Evolutionary conservation across 2,888 invertebrate species (phyloP).

Genomic region (Aporophyla lueneburgensis): DNA sequence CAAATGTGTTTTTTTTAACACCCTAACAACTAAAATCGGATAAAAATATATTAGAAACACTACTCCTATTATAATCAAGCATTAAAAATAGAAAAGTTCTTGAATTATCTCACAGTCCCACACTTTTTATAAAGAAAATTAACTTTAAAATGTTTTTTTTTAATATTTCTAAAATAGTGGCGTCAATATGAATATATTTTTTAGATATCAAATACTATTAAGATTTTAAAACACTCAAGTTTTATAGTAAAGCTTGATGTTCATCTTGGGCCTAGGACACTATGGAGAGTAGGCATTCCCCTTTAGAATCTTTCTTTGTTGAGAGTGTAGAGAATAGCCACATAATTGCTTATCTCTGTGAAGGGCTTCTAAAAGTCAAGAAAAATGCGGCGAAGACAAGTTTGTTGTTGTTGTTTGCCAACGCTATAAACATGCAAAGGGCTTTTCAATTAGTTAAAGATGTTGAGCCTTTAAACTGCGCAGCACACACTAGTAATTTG

Average conservation of each 20-base stretch:
- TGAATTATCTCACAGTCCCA: background rate
- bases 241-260: background rate
- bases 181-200: background rate
- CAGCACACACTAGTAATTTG: too few relatives aligned
- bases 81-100: background rate
- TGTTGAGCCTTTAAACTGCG: too few relatives aligned
- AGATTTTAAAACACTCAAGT: background rate
- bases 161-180: slow-evolving; percentile 2
- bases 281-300: background rate
- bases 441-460: too few relatives aligned
- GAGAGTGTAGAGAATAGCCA: too few relatives aligned
- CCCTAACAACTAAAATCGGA: background rate
- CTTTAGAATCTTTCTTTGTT: too few relatives aligned
- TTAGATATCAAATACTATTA: background rate
- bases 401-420: too few relatives aligned
- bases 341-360: too few relatives aligned
- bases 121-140: background rate
- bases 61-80: background rate
- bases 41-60: background rate
- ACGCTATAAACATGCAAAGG: too few relatives aligned
- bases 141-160: background rate
- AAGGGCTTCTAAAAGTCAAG: too few relatives aligned
- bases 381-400: too few relatives aligned
- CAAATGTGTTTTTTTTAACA: background rate
- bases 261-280: background rate